Base-by-base conservation (phyloP, 2,113 vertebrate species). In the Monarcha castaneiventris region DNA sequence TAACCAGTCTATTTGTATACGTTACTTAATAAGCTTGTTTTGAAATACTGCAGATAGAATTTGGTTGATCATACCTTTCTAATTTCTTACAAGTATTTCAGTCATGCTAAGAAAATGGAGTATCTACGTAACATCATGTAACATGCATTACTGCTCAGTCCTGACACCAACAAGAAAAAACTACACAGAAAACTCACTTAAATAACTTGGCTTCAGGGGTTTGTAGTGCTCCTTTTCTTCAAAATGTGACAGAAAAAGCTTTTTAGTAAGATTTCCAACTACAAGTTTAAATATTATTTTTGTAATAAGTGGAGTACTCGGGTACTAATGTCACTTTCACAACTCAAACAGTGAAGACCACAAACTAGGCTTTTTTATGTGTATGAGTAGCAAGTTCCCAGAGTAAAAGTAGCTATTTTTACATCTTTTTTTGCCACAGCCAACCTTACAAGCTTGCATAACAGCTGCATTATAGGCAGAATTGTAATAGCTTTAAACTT, bases 1-100 rank as follows among this genome's bases (percentile, higher is more conserved):
- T n/a, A 87, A 11, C 11, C 39, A 58, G 41, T 41, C 27, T 76
- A 54, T 55, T 84, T 73, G 25, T 74, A 11, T 7, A 41, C 6
- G 4, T 39, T 90, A 30, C 56, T 86, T 61, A 73, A 94, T 74
- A 77, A 83, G 18, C 27, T 56, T 6, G 1, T 39, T 64, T 30
- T 66, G 29, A 68, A 87, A 61, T 52, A 68, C 13, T 27, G 15
- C 7, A 49, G 17, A 69, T 41, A 72, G 5, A 17, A 67, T 76
- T 75, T 84, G 73, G 93, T n/a, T 68, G 32, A 95, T 55, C 71
- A 90, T 51, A 84, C 14, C 84, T 82, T 48, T 59, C 30, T 64
- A 93, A 96, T 81, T 91, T 84, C 67, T 93, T 79, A 85, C 26
- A 90, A 95, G 55, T 79, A 94, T 48, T 88, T 51, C 49, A 85